Base-by-base conservation (phyloP, 2,888 invertebrate species). In the Ectobius pallidus region DNA sequence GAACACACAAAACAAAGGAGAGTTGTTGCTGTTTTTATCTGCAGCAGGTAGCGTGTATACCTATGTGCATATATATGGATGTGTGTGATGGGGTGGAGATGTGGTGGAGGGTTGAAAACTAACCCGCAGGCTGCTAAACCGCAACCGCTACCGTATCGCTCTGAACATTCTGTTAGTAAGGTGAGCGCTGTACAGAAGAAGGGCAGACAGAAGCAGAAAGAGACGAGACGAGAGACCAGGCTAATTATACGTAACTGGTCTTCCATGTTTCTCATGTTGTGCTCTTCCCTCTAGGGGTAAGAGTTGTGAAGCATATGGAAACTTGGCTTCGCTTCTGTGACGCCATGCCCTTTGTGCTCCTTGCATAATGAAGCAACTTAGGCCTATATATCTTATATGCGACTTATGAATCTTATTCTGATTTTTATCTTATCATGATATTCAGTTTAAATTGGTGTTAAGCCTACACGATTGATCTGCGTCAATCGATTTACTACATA, bases 21-120 rank as follows among this genome's bases (percentile, higher is more conserved):
- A 58, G 70, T 62, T 42, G 70, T 70, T 61, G 70, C 61, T 70
- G 70, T 70, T 70, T 70, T 70, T 70, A 70, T 70, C 52, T n/a
- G n/a, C n/a, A 52, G 52, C 52, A 52, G 52, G 52, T 52, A 52
- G 25, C 52, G 7, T 52, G 52, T 52, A 22, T 52, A 3, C n/a
- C n/a, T n/a, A n/a, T n/a, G n/a, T n/a, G n/a, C n/a, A n/a, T n/a
- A n/a, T n/a, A n/a, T n/a, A n/a, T 52, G 22, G 20, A 52, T 52
- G 22, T 52, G 22, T 52, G 25, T 20, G 52, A 3, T 9, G 14
- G 3, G 46, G 46, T 20, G 46, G 18, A 20, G 18, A 6, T 18
- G 46, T 4, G 52, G 52, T 20, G 1, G 25, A 25, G 52, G 25
- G 52, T 52, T 52, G 25, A 52, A 25, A 52, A 52, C 52, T 52